Percentiles rank a stretch among this genome's conserved stretches.
phyloP scores from a whole-genome alignment of 2,888 invertebrate genomes.

The Dasysyrphus tricinctus region DNA sequence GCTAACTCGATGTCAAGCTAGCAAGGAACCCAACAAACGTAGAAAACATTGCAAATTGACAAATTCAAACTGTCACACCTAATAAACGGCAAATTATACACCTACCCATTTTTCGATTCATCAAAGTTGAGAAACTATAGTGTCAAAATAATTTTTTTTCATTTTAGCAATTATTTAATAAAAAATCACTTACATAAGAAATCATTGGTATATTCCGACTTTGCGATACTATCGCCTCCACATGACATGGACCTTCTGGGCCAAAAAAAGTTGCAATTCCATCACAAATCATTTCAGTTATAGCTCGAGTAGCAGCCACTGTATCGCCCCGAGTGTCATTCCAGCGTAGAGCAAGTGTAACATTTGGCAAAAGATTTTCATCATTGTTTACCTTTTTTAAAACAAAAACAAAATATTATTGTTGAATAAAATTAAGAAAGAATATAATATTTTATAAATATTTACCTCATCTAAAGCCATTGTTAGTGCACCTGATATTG shows the following conservation, averaged over 20 bases:
- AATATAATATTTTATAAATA: neutral
- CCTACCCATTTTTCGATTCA: no score
- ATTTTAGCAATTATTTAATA: no score
- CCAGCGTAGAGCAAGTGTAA: conserved; percentile 89
- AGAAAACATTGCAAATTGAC: no score
- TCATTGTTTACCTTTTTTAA: conserved; percentile 89
- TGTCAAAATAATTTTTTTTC: no score
- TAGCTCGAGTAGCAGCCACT: conserved; percentile 90
- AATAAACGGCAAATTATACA: no score
- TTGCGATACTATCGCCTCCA: conserved; percentile 97
- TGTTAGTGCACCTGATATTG: conserved; percentile 95
- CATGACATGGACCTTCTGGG: conserved; percentile 96
- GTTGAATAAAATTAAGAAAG: neutral
- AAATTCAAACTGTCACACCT: no score
- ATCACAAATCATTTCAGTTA: conserved; percentile 95
- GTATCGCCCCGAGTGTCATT: conserved; percentile 94
- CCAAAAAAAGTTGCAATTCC: conserved; percentile 97
- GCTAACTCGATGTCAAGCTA: no score
- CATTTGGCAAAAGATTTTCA: conserved; percentile 88
- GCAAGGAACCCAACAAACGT: no score
- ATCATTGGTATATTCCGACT: conserved; percentile 98
- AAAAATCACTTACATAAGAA: conserved; percentile 91
- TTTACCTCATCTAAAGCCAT: conserved; percentile 93
- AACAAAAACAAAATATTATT: conserved; percentile 52
- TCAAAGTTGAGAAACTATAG: no score